A percentile compares a stretch with the other conserved stretches of the same genome.
Conservation (phyloP, 2,113 vertebrate species). For the Callopanchax toddi region DNA sequence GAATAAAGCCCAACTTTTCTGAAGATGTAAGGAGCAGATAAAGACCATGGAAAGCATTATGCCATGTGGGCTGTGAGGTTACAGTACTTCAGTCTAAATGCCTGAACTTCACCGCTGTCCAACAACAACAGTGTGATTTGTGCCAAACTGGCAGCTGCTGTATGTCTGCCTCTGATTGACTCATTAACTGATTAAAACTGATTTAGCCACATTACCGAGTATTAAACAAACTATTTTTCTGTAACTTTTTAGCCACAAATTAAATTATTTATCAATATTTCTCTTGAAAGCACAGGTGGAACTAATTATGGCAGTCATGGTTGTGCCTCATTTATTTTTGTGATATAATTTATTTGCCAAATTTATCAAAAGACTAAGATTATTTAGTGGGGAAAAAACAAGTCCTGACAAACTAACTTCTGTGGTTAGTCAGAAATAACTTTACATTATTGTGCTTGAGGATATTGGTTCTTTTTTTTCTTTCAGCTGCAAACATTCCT, state of each 20-base stretch:
- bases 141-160: constrained; percentile 9
- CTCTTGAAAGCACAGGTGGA: constrained; percentile 10
- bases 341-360: background rate
- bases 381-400: background rate
- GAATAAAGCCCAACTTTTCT: constrained; percentile 38
- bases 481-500: too few species aligned
- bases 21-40: constrained; percentile 55
- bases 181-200: background rate
- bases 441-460: background rate
- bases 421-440: background rate
- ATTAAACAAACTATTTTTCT: background rate
- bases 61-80: constrained; percentile 27
- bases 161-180: constrained; percentile 7
- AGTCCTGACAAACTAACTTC: too few species aligned
- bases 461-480: background rate
- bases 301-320: constrained; percentile 19
- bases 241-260: background rate
- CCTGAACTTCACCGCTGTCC: constrained; percentile 6
- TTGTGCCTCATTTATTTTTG: background rate
- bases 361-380: background rate
- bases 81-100: constrained; percentile 8
- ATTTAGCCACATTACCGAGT: background rate
- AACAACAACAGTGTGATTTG: constrained; percentile 12
- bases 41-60: constrained; percentile 44
- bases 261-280: background rate